Percentiles rank a stretch among this genome's conserved stretches.
Conservation (phyloP, 2,797 vertebrate species). For the Oreochromis grahami region DNA sequence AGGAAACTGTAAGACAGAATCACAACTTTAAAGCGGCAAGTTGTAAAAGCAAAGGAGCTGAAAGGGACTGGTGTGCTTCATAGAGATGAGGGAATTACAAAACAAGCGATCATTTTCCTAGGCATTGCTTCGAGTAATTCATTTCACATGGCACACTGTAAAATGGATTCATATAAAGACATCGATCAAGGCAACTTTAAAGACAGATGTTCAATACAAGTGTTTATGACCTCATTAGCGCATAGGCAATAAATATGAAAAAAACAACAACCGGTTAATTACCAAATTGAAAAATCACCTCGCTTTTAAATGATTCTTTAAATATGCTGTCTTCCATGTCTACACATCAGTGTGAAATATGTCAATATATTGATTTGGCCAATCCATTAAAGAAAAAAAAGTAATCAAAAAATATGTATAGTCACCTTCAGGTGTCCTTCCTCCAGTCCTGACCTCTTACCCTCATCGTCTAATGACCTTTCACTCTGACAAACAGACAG, state of each 20-base stretch:
- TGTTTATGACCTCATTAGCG: background rate
- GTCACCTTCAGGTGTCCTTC: conserved; percentile 20
- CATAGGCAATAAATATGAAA: background rate
- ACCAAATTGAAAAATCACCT: background rate
- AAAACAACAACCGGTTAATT: background rate
- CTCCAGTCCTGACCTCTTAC: conserved; percentile 7
- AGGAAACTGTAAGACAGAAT: background rate
- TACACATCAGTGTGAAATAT: background rate
- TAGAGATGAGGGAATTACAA: background rate
- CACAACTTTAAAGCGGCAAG: background rate
- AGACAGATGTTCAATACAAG: background rate
- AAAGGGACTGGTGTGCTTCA: background rate
- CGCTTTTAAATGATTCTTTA: background rate
- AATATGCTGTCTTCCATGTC: background rate
- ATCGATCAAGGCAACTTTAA: background rate
- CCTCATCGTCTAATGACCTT: conserved; percentile 76
- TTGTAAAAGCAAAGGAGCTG: background rate
- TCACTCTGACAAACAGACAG: conserved; percentile 79
- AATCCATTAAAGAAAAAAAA: background rate
- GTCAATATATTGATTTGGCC: background rate
- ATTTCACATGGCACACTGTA: background rate
- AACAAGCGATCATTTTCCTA: background rate
- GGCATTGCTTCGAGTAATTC: background rate
- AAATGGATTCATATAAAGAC: background rate
- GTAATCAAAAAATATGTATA: background rate